Evolutionary conservation across 2,888 invertebrate species (phyloP).

Genomic region (Emmelina monodactyla): DNA sequence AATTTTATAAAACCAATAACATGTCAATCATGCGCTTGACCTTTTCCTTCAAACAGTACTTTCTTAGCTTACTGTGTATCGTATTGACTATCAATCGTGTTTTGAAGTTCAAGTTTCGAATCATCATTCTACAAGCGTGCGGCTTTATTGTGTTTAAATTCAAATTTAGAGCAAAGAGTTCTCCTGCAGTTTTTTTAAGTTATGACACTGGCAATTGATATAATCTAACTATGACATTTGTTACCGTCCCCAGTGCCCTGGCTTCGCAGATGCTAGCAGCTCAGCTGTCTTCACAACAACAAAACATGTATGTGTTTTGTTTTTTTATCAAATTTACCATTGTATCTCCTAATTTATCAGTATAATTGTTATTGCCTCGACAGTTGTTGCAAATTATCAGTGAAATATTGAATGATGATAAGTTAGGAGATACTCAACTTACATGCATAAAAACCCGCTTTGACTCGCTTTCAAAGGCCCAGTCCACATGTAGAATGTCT

Average conservation of each 20-base stretch:
- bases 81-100: too few species aligned
- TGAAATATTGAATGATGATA: constrained; percentile 28
- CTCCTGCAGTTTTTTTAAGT: background rate
- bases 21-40: constrained; percentile 22
- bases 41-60: too few species aligned
- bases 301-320: constrained; percentile 88
- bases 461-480: constrained; percentile 37
- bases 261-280: constrained; percentile 96
- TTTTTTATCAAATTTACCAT: constrained; percentile 40
- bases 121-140: background rate
- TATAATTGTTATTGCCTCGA: background rate
- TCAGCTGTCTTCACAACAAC: constrained; percentile 91
- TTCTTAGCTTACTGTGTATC: too few species aligned
- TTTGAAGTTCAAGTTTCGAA: too few species aligned
- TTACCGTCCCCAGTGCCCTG: constrained; percentile 90
- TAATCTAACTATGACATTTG: constrained; percentile 54
- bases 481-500: constrained; percentile 52
- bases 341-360: constrained; percentile 27
- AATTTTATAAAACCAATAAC: constrained; percentile 35
- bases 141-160: background rate
- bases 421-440: constrained; percentile 44
- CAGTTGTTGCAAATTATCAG: background rate
- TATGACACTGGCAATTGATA: constrained; percentile 24
- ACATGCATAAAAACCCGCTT: constrained; percentile 59
- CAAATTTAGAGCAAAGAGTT: background rate